phyloP scores from a whole-genome alignment of 2,797 vertebrate species.

The Microchirus variegatus region DNA sequence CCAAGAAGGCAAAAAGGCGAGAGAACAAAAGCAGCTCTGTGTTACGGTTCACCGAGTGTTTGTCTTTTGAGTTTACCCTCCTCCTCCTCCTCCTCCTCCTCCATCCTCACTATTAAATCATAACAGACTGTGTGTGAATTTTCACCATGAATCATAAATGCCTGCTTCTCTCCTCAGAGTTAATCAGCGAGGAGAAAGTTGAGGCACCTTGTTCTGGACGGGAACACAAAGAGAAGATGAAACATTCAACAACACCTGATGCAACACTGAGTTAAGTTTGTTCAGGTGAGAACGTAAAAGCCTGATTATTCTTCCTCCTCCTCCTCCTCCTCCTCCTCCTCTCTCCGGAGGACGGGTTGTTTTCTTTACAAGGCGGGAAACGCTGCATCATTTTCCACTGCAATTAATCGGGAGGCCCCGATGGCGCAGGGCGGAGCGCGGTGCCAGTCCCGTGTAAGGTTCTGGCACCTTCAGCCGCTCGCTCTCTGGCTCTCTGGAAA shows the following conservation, averaged over 20 bases:
- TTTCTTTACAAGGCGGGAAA: conserved; percentile 55
- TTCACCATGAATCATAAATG: conserved; percentile 33
- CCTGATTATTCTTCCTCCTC: conserved; percentile 22
- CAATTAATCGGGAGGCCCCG: conserved; percentile 38
- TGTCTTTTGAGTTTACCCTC: conserved; percentile 25
- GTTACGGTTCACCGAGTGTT: conserved; percentile 22
- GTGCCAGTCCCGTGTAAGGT: conserved; percentile 27
- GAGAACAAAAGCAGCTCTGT: conserved; percentile 61
- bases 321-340: neutral
- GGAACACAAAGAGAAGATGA: conserved; percentile 26
- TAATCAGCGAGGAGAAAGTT: conserved; percentile 18
- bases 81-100: neutral
- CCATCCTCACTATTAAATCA: neutral
- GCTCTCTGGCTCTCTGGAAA: conserved; percentile 31
- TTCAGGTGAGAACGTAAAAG: too few species aligned
- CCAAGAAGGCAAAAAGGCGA: conserved; percentile 22
- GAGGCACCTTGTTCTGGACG: conserved; percentile 29
- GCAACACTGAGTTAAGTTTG: conserved; percentile 42
- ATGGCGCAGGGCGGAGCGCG: conserved; percentile 11
- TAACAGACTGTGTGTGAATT: neutral
- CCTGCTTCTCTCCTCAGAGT: conserved; percentile 13
- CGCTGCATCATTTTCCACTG: conserved; percentile 58
- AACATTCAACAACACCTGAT: conserved; percentile 52
- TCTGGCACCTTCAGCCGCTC: too few species aligned
- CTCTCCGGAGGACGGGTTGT: neutral